phyloP scores from a whole-genome alignment of 2,888 invertebrate species.

The Dasysyrphus albostriatus region DNA sequence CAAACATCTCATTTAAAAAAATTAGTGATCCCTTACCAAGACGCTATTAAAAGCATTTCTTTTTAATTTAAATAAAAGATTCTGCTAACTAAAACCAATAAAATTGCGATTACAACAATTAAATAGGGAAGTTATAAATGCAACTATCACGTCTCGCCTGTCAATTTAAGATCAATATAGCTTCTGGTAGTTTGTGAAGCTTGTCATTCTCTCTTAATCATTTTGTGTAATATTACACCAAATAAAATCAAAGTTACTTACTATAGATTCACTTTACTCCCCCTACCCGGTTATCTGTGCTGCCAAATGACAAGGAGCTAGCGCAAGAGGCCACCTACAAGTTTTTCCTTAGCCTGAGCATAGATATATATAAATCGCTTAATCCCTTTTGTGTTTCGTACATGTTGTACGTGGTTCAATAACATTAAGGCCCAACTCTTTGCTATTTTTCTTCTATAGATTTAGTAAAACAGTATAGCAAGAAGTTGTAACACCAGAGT shows the following conservation, averaged over 20 bases:
- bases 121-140: slow-evolving; percentile 49
- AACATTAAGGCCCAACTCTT: slow-evolving; percentile 68
- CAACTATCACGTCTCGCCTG: slow-evolving; percentile 61
- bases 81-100: neutral
- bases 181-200: slow-evolving; percentile 10
- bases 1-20: no score
- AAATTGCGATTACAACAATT: slow-evolving; percentile 35
- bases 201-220: slow-evolving; percentile 32
- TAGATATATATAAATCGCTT: slow-evolving; percentile 72
- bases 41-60: no score
- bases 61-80: no score
- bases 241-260: slow-evolving; percentile 69
- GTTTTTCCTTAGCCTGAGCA: slow-evolving; percentile 31
- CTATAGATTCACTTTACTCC: slow-evolving; percentile 54
- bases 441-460: slow-evolving; percentile 15
- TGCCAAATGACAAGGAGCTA: slow-evolving; percentile 19
- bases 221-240: slow-evolving; percentile 26
- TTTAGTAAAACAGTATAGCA: neutral
- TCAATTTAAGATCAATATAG: slow-evolving; percentile 69
- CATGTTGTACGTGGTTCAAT: slow-evolving; percentile 74
- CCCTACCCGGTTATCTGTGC: neutral
- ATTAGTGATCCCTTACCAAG: no score
- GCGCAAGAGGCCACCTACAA: slow-evolving; percentile 2
- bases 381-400: slow-evolving; percentile 73
- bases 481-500: neutral